Conservation (phyloP, 2,888 invertebrate species). For the Sericinus montela region DNA sequence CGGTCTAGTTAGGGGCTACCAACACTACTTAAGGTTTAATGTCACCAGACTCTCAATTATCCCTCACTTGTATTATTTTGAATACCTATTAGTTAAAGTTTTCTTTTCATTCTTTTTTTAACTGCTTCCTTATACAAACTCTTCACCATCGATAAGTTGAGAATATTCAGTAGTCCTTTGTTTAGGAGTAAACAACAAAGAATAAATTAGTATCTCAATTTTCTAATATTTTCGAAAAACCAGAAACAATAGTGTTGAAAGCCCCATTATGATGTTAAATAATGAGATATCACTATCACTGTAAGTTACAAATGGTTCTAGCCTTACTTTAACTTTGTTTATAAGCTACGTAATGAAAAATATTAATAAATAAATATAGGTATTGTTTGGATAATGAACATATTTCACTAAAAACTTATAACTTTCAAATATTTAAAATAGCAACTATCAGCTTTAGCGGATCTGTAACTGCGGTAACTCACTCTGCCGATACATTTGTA, state of each 20-base stretch:
- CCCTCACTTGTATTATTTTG: no score
- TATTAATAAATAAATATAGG: constrained; percentile 6
- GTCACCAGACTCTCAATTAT: neutral
- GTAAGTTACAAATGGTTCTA: constrained; percentile 16
- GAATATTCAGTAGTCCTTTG: no score
- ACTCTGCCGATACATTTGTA: no score
- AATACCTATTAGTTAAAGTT: no score
- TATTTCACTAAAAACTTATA: constrained; percentile 6
- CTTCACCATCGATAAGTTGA: no score
- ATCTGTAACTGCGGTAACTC: neutral
- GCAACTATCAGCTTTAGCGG: constrained; percentile 7
- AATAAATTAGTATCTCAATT: no score
- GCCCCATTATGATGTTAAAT: constrained; percentile 20
- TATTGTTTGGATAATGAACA: constrained; percentile 7
- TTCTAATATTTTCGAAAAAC: no score
- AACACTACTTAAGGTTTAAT: constrained; percentile 29
- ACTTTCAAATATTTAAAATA: constrained; percentile 8
- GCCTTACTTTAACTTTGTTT: constrained; percentile 6
- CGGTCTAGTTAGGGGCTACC: constrained; percentile 42
- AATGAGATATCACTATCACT: constrained; percentile 12
- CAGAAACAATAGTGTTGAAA: constrained; percentile 17
- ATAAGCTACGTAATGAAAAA: constrained; percentile 16
- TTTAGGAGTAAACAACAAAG: no score
- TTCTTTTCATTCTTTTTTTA: no score
- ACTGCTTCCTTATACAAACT: no score